These are phyloP conservation scores for Trematocara nigrifrons DNA, from an alignment of 2,113 vertebrate genomes.

Conservation along the genomic window DNA sequence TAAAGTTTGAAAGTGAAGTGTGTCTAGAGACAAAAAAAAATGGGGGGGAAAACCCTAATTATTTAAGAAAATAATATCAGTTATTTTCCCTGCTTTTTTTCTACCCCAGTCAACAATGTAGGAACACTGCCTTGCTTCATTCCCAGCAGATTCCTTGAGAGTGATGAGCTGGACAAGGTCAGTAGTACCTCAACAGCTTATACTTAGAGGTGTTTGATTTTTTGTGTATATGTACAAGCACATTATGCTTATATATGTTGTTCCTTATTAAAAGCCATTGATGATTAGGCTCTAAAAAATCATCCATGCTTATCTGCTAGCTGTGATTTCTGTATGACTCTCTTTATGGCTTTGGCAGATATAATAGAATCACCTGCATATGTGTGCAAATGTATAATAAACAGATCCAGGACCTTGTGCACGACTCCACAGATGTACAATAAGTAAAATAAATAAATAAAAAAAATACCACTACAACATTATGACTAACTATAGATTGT, in stretches of 20 bases:
- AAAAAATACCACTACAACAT: neutral
- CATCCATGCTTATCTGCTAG: neutral
- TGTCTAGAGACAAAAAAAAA: neutral
- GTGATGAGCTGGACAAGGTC: constrained; percentile 74
- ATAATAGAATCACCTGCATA: neutral
- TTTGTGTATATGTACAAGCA: neutral
- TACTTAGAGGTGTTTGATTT: neutral
- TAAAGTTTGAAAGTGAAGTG: neutral
- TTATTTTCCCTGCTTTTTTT: neutral
- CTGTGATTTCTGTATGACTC: neutral
- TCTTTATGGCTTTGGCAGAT: neutral
- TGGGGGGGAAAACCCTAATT: neutral
- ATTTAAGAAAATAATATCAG: neutral
- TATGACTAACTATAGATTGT: neutral
- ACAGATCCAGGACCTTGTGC: neutral
- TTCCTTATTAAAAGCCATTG: neutral
- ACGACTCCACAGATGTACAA: neutral
- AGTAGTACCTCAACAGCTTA: neutral
- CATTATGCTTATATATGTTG: neutral
- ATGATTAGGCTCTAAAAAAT: neutral
- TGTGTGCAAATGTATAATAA: neutral
- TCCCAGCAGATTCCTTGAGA: constrained; percentile 72
- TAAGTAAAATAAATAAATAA: neutral
- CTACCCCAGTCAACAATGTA: constrained; percentile 80
- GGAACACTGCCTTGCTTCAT: constrained; percentile 75